Base-by-base conservation (phyloP, 2,888 invertebrate genomes). In the Drosophila prostipennis region DNA sequence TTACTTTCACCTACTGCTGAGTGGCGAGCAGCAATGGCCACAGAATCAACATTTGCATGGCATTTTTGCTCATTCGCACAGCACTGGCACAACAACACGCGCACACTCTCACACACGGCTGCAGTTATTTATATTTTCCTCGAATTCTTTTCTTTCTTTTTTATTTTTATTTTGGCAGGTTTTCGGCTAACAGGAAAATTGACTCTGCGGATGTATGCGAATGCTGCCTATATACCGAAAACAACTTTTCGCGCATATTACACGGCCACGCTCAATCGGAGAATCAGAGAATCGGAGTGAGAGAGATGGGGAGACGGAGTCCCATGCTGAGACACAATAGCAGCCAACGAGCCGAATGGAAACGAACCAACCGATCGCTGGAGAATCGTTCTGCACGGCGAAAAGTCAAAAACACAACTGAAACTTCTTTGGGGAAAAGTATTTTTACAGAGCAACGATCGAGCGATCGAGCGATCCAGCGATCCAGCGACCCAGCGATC, bases 401-500 rank as follows among this genome's bases (percentile, higher is more conserved):
- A 79, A 79, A 80, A 89, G 86, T 87, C 87, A 85, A 88, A 89
- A 90, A 85, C 86, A 80, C 84, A 89, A 90, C 91, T 90, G 89
- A 88, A 77, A 78, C 89, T 86, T 86, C 82, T 86, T 83, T 76
- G 87, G 87, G 86, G 79, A 89, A 87, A n/a, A 89, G 77, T 89
- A 81, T 89, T 85, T 81, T 81, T 85, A 87, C 81, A 85, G 80
- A 78, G 63, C 80, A 48, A 26, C 39, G 64, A 11, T 40, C 42
- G 26, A 63, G n/a, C n/a, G n/a, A n/a, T n/a, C n/a, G n/a, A n/a
- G n/a, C n/a, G n/a, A n/a, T n/a, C n/a, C n/a, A n/a, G n/a, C n/a
- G n/a, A n/a, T n/a, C n/a, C n/a, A n/a, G n/a, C n/a, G n/a, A n/a
- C n/a, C n/a, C n/a, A n/a, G n/a, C n/a, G 26, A 63, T 58, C 58